Evolutionary conservation across 2,113 vertebrate genomes (phyloP).

Genomic region (Cyprinodon variegatus): DNA sequence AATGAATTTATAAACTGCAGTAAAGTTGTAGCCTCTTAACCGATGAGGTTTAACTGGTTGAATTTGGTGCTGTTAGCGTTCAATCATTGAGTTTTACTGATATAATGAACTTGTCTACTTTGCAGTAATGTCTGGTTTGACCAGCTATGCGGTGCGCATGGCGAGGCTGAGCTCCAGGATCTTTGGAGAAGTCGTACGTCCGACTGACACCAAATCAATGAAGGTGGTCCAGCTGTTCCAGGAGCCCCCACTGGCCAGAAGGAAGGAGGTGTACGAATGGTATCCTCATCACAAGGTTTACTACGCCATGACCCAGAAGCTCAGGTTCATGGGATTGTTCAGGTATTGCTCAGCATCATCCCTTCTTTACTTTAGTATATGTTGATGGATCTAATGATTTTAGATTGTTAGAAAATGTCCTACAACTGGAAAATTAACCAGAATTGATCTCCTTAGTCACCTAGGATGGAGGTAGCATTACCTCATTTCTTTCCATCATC

Average conservation of each 20-base stretch:
- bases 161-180: slow-evolving; percentile 90
- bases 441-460: too few species aligned
- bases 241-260: slow-evolving; percentile 86
- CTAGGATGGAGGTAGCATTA: too few species aligned
- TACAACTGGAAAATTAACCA: too few species aligned
- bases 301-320: slow-evolving; percentile 85
- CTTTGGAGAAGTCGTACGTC: slow-evolving; percentile 87
- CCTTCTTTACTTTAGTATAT: too few species aligned
- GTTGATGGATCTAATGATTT: too few species aligned
- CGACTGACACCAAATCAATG: slow-evolving; percentile 89
- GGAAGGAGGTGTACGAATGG: slow-evolving; percentile 89
- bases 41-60: too few species aligned
- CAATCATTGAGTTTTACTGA: not conserved
- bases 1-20: too few species aligned
- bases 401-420: too few species aligned
- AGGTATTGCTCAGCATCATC: slow-evolving; percentile 76
- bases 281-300: slow-evolving; percentile 94
- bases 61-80: too few species aligned
- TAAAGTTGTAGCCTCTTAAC: too few species aligned
- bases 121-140: slow-evolving; percentile 83
- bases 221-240: slow-evolving; percentile 92
- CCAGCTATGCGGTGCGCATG: slow-evolving; percentile 90
- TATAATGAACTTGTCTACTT: not conserved
- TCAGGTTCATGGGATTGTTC: slow-evolving; percentile 91
- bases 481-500: too few species aligned